phyloP scores from a whole-genome alignment of 1,140 invertebrate species.

The Venturia canescens region DNA sequence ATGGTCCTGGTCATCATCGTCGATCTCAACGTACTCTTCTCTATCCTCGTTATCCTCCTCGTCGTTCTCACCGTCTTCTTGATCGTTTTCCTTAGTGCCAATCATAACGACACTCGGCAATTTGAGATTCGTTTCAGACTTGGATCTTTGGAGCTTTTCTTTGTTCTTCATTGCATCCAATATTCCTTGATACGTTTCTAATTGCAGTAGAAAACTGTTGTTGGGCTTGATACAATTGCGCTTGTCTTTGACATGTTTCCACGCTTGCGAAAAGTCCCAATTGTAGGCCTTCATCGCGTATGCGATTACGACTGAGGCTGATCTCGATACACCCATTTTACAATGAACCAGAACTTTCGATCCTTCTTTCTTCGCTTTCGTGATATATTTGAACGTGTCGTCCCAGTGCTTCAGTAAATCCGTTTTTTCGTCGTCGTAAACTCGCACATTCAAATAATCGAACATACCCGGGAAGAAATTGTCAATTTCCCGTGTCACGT shows the following conservation, averaged over 20 bases:
- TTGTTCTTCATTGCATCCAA: conserved; percentile 97
- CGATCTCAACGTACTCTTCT: conserved; percentile 69
- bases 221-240: conserved; percentile 97
- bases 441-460: conserved; percentile 96
- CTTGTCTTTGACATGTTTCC: conserved; percentile 93
- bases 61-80: conserved; percentile 67
- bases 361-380: conserved; percentile 91
- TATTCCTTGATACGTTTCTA: conserved; percentile 97
- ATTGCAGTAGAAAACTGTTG: conserved; percentile 93
- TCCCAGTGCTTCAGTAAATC: conserved; percentile 98
- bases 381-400: conserved; percentile 97
- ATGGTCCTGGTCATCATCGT: conserved; percentile 63
- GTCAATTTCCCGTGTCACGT: conserved; percentile 98
- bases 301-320: conserved; percentile 98
- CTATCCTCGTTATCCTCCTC: conserved; percentile 70
- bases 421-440: conserved; percentile 97
- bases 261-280: conserved; percentile 93
- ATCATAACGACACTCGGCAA: conserved; percentile 79
- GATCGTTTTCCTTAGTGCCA: conserved; percentile 69
- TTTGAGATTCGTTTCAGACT: conserved; percentile 94
- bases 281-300: conserved; percentile 98
- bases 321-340: conserved; percentile 99
- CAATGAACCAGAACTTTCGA: conserved; percentile 98
- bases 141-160: conserved; percentile 92
- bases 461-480: conserved; percentile 99